Base-by-base conservation (phyloP, 2,888 invertebrate species). In the Athetis lepigone region DNA sequence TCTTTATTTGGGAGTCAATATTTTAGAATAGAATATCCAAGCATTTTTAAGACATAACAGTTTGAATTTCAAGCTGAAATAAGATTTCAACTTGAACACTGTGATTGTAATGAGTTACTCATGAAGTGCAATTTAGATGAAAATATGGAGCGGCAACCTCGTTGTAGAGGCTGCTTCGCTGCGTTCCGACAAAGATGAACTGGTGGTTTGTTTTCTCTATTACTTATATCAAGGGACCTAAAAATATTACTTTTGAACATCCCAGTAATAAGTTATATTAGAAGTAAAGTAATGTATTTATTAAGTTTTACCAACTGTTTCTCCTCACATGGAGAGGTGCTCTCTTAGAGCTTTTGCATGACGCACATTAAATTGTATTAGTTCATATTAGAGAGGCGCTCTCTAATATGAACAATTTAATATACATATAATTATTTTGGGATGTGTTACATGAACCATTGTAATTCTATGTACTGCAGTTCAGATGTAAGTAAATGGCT, bases 131-230 rank as follows among this genome's bases (percentile, higher is more conserved):
- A 27, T 71, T 63, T 39, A 25, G 13, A 33, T 46, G 63, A 19
- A 37, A 40, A 39, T 16, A 1, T 36, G 3, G 52, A 37, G 67
- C 8, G 11, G 23, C 11, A 11, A 52, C 73, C 65, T 66, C 65
- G 65, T 66, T 66, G n/a, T 66, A 66, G 65, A 66, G 73, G 65
- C 51, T 29, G 19, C 6, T n/a, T n/a, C n/a, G n/a, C n/a, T n/a
- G n/a, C n/a, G n/a, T n/a, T n/a, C n/a, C n/a, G n/a, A 13, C 13
- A 13, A 33, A 13, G 11, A 9, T 2, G 23, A 52, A 54, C 18
- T 16, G 11, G 19, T 57, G 27, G 19, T 9, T 33, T 40, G 67
- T 33, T 57, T 33, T 43, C 16, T 43, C 8, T 62, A 16, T n/a
- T 16, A 23, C 2, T 11, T 33, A 33, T 0, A 33, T 33, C 13